Percentiles rank a stretch among this genome's conserved stretches.
These are phyloP conservation scores for Gibbula magus DNA, from an alignment of 2,888 invertebrate genomes.

Conservation along the genomic window DNA sequence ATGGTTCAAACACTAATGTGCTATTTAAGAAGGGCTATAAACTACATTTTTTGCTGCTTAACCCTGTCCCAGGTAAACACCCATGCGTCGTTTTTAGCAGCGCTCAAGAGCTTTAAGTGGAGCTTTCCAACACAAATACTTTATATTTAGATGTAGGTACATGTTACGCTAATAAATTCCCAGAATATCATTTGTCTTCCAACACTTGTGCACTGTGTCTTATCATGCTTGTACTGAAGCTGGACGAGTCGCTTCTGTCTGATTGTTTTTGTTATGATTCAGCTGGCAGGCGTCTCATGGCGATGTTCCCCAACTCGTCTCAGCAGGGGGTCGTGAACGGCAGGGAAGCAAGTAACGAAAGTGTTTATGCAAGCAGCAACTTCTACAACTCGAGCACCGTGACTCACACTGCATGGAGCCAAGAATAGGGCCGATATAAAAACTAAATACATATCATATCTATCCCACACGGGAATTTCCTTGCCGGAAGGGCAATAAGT, in stretches of 20 bases:
- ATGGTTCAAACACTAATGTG: too few species aligned
- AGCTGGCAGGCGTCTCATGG: background rate
- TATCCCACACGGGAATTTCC: background rate
- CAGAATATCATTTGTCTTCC: background rate
- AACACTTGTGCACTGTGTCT: background rate
- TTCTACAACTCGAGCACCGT: background rate
- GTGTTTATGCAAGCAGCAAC: slow-evolving; percentile 3
- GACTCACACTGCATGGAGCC: background rate
- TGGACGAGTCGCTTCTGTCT: background rate
- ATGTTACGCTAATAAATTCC: too few species aligned
- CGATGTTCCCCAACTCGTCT: background rate
- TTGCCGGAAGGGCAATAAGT: background rate
- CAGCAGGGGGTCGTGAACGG: background rate
- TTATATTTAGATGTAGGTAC: too few species aligned
- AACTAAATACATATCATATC: slow-evolving; percentile 3
- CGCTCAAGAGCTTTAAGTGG: too few species aligned
- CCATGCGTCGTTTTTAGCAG: too few species aligned
- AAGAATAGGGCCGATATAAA: background rate
- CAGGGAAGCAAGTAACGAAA: background rate
- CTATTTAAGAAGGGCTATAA: too few species aligned
- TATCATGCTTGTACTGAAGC: background rate
- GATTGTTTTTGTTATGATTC: slow-evolving; percentile 1
- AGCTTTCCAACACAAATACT: too few species aligned
- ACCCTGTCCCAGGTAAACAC: too few species aligned
- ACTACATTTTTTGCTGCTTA: too few species aligned